Percentiles rank a stretch among this genome's conserved stretches.
Evolutionary conservation across 2,888 invertebrate species (phyloP).

Genomic region (Ophonus ardosiacus): DNA sequence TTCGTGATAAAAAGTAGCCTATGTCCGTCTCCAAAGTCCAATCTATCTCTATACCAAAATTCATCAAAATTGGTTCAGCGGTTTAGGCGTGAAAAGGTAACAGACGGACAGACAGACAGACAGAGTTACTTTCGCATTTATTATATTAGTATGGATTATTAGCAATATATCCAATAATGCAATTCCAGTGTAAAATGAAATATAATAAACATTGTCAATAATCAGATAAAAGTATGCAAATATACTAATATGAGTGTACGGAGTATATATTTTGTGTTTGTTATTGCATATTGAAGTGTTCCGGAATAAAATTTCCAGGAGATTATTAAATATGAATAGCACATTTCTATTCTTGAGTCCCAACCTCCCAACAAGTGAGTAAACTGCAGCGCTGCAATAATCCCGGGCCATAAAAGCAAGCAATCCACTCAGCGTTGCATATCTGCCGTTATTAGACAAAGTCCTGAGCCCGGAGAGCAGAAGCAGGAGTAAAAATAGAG

Average conservation of each 20-base stretch:
- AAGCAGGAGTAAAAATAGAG: slow-evolving; percentile 8
- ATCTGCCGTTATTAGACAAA: slow-evolving; percentile 41
- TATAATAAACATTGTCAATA: no score
- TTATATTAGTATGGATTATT: no score
- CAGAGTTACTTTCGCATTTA: no score
- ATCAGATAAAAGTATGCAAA: no score
- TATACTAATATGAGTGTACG: background rate
- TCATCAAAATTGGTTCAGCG: no score
- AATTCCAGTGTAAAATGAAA: no score
- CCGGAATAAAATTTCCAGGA: background rate
- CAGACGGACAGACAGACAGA: no score
- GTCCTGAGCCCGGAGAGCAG: background rate
- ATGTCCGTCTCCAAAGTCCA: no score
- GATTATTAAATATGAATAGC: slow-evolving; percentile 14
- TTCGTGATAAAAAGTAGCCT: no score
- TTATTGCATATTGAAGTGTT: background rate
- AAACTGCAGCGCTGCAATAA: slow-evolving; percentile 5
- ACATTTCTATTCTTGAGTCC: background rate
- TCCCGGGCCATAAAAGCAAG: background rate
- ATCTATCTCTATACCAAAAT: no score
- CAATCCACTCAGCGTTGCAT: slow-evolving; percentile 20
- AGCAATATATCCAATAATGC: no score
- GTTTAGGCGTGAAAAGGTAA: no score
- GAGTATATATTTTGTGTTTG: background rate
- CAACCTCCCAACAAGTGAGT: slow-evolving; percentile 18